These are phyloP conservation scores for Trachemys scripta DNA, from an alignment of 2,113 vertebrate species.

Conservation along the genomic window DNA sequence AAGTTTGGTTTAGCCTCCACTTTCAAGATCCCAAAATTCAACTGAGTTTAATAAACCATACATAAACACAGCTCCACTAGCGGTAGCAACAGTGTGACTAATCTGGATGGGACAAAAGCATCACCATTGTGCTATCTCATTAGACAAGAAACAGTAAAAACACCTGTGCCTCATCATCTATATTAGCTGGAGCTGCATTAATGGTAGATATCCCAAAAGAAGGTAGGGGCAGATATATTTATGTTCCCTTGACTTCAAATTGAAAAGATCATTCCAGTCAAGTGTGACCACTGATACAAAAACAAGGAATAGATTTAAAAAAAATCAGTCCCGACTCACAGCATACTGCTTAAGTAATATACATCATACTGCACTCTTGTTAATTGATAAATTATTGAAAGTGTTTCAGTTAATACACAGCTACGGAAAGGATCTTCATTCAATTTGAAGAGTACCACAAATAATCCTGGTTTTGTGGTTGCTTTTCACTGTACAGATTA, in stretches of 20 bases:
- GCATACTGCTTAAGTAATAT: not conserved
- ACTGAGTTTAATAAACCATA: accelerated
- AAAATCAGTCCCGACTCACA: not conserved
- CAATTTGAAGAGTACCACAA: not conserved
- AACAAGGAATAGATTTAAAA: not conserved
- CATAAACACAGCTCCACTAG: accelerated
- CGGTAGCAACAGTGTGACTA: not conserved
- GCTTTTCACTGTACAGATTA: not conserved
- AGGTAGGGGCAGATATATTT: not conserved
- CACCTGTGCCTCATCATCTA: not conserved
- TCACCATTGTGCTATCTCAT: accelerated
- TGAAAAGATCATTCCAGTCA: not conserved
- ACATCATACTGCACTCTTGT: not conserved
- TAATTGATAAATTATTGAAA: not conserved
- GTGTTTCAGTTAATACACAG: not conserved
- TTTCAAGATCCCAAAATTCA: accelerated
- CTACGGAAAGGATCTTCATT: not conserved
- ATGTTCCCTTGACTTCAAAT: not conserved
- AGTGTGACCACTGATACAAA: not conserved
- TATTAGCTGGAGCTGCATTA: not conserved
- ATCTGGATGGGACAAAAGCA: accelerated
- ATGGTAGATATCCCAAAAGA: not conserved
- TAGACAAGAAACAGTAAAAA: too few relatives aligned
- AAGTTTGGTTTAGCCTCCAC: not conserved
- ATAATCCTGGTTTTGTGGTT: not conserved